A percentile compares a stretch with the other conserved stretches of the same genome.
Evolutionary conservation across 2,888 invertebrate genomes (phyloP).

Genomic region (Phyllotreta cruciferae): DNA sequence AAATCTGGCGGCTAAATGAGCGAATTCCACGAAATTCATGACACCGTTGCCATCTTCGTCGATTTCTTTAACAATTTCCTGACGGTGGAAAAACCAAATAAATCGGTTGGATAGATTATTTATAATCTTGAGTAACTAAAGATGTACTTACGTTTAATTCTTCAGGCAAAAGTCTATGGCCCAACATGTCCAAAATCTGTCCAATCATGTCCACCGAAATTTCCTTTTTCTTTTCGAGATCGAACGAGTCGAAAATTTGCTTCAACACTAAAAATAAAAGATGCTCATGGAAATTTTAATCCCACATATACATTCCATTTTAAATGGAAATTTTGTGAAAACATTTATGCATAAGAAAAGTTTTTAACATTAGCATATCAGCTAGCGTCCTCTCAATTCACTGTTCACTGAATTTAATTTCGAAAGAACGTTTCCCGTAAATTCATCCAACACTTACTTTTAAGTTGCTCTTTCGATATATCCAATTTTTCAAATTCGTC

Average conservation of each 20-base stretch:
- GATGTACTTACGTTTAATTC: conserved; percentile 67
- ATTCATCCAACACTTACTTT: conserved; percentile 49
- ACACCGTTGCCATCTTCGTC: conserved; percentile 87
- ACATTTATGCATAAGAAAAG: neutral
- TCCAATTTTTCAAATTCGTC: conserved; percentile 48
- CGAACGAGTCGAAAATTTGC: conserved; percentile 92
- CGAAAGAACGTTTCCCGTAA: neutral
- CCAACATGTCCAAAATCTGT: conserved; percentile 88
- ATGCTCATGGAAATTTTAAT: conserved; percentile 10
- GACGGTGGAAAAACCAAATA: conserved; percentile 19
- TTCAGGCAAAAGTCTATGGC: conserved; percentile 81
- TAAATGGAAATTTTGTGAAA: neutral
- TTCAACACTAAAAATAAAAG: conserved; percentile 71
- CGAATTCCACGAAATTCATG: conserved; percentile 90
- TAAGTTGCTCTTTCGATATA: conserved; percentile 55
- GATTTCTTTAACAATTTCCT: conserved; percentile 84
- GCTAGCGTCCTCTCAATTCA: neutral
- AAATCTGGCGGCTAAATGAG: conserved; percentile 84
- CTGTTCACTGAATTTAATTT: neutral
- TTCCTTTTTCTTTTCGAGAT: conserved; percentile 83
- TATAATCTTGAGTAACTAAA: conserved; percentile 20
- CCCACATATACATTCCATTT: neutral
- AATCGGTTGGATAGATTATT: neutral
- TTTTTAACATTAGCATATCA: conserved; percentile 15
- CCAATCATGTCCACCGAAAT: conserved; percentile 85